A percentile compares a stretch with the other conserved stretches of the same genome.
Evolutionary conservation across 2,888 invertebrate genomes (phyloP).

Genomic region (Lymantria monacha): DNA sequence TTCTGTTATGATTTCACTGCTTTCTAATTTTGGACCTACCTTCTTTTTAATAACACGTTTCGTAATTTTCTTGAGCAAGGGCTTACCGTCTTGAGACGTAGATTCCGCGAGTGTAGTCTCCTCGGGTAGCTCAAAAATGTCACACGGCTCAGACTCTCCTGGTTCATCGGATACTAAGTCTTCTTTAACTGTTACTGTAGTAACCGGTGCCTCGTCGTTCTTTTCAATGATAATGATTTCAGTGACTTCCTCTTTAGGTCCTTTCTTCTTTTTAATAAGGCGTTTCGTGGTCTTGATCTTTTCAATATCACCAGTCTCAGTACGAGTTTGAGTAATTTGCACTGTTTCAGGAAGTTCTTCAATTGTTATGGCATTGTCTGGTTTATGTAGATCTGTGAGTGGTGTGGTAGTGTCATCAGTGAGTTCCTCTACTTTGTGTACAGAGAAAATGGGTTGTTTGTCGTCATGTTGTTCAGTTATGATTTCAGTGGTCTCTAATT

Average conservation of each 20-base stretch:
- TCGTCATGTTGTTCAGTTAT: constrained; percentile 24
- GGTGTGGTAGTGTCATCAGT: constrained; percentile 18
- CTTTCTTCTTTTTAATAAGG: constrained; percentile 40
- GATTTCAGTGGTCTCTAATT: constrained; percentile 33
- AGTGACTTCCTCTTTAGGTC: constrained; percentile 31
- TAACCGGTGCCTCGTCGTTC: constrained; percentile 20
- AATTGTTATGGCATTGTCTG: constrained; percentile 11
- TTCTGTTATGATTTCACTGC: neutral
- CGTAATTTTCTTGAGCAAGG: neutral
- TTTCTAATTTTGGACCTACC: neutral
- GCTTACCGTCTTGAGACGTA: neutral
- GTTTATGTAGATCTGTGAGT: constrained; percentile 22
- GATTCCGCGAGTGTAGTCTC: neutral
- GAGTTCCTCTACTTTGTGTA: constrained; percentile 46
- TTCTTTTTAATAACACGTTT: neutral
- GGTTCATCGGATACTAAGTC: constrained; percentile 12
- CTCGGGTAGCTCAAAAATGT: neutral
- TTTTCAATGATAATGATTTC: constrained; percentile 33
- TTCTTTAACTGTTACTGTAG: constrained; percentile 20
- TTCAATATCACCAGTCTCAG: constrained; percentile 36
- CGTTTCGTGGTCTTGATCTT: constrained; percentile 39
- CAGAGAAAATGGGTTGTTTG: constrained; percentile 20
- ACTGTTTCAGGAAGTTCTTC: constrained; percentile 33
- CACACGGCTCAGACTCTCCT: constrained; percentile 2
- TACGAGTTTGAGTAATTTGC: constrained; percentile 30